Base-by-base conservation (phyloP, 2,888 invertebrate species). In the Protonemura montana region DNA sequence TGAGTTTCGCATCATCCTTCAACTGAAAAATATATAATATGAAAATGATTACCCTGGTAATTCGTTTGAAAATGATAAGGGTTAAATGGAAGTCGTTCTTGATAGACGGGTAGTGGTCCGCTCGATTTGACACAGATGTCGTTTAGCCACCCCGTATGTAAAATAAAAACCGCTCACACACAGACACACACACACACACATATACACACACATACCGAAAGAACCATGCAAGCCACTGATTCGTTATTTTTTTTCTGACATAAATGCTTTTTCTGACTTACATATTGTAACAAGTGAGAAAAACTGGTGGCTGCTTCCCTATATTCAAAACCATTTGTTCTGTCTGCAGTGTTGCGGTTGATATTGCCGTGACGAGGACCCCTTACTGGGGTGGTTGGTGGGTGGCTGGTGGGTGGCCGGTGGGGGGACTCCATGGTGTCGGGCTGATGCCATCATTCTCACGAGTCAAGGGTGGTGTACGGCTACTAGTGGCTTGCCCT, bases 291-390 rank as follows among this genome's bases (percentile, higher is more conserved):
- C 59, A 78, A 78, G 78, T 78, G 28, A 78, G 78, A 78, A 78
- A 78, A 78, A 78, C 59, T 16, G 25, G 26, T 78, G 29, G 28
- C 78, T 28, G 78, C 78, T 78, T 78, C 13, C 25, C 28, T 27
- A 29, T 78, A 78, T 78, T 78, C 78, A 78, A 78, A 78, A 78
- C 78, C 78, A 78, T 78, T 78, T 78, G 78, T 78, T 28, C 29
- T 78, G 1, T 25, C 78, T 78, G 28, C 78, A 78, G 59, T 27
- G 77, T 29, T 26, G 78, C 78, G 29, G 78, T 25, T 78, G 78
- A 78, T 25, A 78, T 78, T 78, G 29, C 78, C 26, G 28, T 59
- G 59, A 59, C 59, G 59, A 59, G 59, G 59, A 3, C 10, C 35
- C 35, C 35, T 35, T 35, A 10, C 35, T 6, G 5, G 35, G 35